These are phyloP conservation scores for Parnassius orleans DNA, from an alignment of 2,888 invertebrate genomes.

Conservation along the genomic window DNA sequence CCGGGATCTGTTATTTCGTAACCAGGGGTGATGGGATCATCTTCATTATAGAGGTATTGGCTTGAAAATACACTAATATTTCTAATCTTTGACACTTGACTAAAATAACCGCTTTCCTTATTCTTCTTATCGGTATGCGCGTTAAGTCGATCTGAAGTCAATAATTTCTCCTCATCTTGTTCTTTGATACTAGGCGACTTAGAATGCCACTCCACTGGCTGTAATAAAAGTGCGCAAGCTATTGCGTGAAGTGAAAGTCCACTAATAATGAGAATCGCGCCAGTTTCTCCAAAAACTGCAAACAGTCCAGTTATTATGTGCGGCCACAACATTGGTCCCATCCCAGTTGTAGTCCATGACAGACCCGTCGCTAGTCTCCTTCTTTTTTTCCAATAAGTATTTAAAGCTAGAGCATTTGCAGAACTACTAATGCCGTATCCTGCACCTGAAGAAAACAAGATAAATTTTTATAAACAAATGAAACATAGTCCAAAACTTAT, in stretches of 20 bases:
- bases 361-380: conserved; percentile 86
- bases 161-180: conserved; percentile 50
- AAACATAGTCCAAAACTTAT: background rate
- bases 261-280: conserved; percentile 84
- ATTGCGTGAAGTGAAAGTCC: conserved; percentile 85
- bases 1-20: conserved; percentile 85
- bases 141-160: conserved; percentile 36
- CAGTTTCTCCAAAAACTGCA: conserved; percentile 82
- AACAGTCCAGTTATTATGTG: conserved; percentile 85
- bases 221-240: conserved; percentile 84
- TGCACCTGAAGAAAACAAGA: conserved; percentile 69
- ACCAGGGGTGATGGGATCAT: conserved; percentile 82
- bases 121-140: conserved; percentile 41
- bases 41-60: conserved; percentile 84
- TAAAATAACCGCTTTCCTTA: conserved; percentile 66
- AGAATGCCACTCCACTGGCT: conserved; percentile 88
- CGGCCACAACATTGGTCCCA: conserved; percentile 88
- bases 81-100: conserved; percentile 63
- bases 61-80: conserved; percentile 79
- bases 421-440: conserved; percentile 85
- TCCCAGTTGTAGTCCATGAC: conserved; percentile 86
- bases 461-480: background rate
- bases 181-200: conserved; percentile 58
- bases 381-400: conserved; percentile 86
- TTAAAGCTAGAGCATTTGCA: conserved; percentile 85